Evolutionary conservation across 1,140 invertebrate species (phyloP).

Genomic region (Tribolium madens): DNA sequence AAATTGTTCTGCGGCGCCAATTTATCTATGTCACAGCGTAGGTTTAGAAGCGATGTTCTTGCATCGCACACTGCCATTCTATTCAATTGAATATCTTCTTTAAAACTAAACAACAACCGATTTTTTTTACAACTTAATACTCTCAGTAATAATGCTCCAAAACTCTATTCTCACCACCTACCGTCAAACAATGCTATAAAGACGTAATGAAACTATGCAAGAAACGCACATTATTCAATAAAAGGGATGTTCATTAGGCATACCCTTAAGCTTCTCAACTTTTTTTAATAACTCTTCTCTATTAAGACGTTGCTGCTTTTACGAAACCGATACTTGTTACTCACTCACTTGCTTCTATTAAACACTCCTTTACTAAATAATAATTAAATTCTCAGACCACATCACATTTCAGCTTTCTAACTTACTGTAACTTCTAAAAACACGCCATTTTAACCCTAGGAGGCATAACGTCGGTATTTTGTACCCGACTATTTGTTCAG

Average conservation of each 20-base stretch:
- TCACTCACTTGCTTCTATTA: constrained; percentile 9
- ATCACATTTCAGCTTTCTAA: constrained; percentile 23
- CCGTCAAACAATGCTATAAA: constrained; percentile 30
- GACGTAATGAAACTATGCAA: constrained; percentile 41
- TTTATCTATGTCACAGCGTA: constrained; percentile 60
- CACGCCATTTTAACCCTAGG: constrained; percentile 25
- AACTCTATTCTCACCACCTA: constrained; percentile 10
- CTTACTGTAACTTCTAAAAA: constrained; percentile 8
- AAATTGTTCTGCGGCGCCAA: constrained; percentile 62
- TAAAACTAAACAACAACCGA: constrained; percentile 43
- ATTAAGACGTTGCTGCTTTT: constrained; percentile 10
- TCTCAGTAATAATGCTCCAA: constrained; percentile 35
- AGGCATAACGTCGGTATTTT: too few species aligned
- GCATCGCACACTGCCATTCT: constrained; percentile 42
- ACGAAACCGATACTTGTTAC: constrained; percentile 8
- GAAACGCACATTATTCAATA: constrained; percentile 42
- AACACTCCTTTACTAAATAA: constrained; percentile 35
- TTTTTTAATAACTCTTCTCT: constrained; percentile 36
- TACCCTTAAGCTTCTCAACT: constrained; percentile 16
- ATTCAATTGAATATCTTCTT: constrained; percentile 50
- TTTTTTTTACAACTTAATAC: constrained; percentile 3
- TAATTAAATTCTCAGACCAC: constrained; percentile 24
- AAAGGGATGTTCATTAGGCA: constrained; percentile 42
- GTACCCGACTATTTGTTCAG: too few species aligned
- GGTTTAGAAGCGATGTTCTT: constrained; percentile 49